phyloP scores from a whole-genome alignment of 2,113 vertebrate genomes.

The Ammospiza caudacuta region DNA sequence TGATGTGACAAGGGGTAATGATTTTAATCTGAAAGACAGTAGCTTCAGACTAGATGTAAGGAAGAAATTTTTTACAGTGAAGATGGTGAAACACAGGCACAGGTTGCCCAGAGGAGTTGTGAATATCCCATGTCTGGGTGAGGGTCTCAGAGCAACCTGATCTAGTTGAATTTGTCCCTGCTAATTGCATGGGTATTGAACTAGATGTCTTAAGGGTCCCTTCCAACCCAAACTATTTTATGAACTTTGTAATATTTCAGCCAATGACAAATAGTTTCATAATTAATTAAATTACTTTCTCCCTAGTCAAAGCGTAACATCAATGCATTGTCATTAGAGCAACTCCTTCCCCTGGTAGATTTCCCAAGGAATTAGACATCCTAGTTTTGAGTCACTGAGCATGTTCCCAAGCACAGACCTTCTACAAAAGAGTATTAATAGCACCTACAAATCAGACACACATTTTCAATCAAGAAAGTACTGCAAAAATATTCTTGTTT shows the following conservation, averaged over 20 bases:
- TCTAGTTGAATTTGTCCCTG: not conserved
- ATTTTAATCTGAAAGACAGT: not conserved
- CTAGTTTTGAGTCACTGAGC: not conserved
- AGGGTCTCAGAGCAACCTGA: not conserved
- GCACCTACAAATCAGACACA: not conserved
- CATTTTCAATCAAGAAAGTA: not conserved
- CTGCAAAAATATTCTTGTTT: not conserved
- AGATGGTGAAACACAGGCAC: not conserved
- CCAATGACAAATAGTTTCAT: too few species aligned
- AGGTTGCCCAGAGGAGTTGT: not conserved
- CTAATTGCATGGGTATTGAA: not conserved
- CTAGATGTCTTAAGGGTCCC: not conserved
- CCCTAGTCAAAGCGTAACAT: not conserved
- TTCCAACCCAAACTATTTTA: not conserved
- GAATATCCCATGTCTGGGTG: too few species aligned
- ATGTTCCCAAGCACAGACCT: not conserved
- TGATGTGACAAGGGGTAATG: not conserved
- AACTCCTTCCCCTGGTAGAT: not conserved
- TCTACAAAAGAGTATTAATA: not conserved
- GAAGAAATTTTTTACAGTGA: not conserved
- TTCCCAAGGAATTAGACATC: not conserved
- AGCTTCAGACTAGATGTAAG: not conserved
- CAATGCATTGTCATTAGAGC: not conserved
- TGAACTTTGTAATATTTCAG: not conserved
- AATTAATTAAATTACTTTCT: not conserved